Base-by-base conservation (phyloP, 2,797 vertebrate species). In the Morelia viridis region DNA sequence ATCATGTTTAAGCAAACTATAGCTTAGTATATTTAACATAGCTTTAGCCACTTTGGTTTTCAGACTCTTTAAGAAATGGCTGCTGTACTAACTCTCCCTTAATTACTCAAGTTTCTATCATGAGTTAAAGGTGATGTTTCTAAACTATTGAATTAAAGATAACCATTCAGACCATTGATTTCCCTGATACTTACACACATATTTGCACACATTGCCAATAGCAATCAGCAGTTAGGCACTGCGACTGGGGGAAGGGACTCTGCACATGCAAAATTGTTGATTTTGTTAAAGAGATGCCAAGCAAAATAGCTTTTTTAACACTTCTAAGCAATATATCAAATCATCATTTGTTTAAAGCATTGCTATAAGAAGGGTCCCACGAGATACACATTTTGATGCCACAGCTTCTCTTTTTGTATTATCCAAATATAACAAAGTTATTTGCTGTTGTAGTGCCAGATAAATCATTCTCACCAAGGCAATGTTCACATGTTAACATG, bases 381-480 rank as follows among this genome's bases (percentile, higher is more conserved):
- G 93, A 95, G 95, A 96, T 56, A n/a, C 89, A 94, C 93, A 95
- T 91, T 96, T 95, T 95, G 94, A 95, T 94, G 93, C 89, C 80
- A 94, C 94, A 41, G 71, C 19, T 46, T 24, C 95, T 94, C 95
- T 96, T 80, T 88, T 88, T 96, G 94, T 95, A 96, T 97, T 96
- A 96, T 96, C 96, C 96, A 96, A 94, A 94, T 95, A 97, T 96
- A 97, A 97, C 95, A 92, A 96, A 97, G 95, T 94, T 95, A 96
- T 96, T 96, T 95, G 94, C 94, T 95, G 80, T 91, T 91, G 94
- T 92, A 94, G 93, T 96, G 93, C 93, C 93, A 90, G 94, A 89
- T 96, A 96, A 96, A 97, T 97, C 95, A 96, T 88, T 41, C 87
- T 86, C 90, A 90, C 83, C 88, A 93, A 94, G 92, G 91, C 91